These are phyloP conservation scores for Sternarchorhynchus goeldii DNA, from an alignment of 2,797 vertebrate genomes.

Conservation along the genomic window DNA sequence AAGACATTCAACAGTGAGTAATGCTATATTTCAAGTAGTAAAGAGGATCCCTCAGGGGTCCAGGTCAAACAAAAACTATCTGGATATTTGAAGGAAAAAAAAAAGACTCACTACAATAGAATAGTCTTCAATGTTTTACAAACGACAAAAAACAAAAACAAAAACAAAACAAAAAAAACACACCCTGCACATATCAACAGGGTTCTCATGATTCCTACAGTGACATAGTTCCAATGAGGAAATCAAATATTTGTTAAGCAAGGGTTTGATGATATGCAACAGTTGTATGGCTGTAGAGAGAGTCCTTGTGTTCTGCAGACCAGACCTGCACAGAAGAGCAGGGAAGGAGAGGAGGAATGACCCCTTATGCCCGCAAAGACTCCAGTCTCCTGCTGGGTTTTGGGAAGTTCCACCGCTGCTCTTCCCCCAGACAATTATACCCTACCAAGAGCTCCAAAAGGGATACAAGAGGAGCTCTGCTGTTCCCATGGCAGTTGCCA, in stretches of 20 bases:
- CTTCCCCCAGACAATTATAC: conserved; percentile 21
- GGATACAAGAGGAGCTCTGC: conserved; percentile 18
- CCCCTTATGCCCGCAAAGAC: not conserved
- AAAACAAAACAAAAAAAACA: conserved; percentile 13
- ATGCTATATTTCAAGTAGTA: conserved; percentile 87
- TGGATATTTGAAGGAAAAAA: conserved; percentile 42
- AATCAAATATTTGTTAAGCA: conserved; percentile 40
- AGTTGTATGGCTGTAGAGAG: not conserved
- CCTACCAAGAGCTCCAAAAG: conserved; percentile 8
- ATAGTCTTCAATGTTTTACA: conserved; percentile 27
- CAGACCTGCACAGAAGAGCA: not conserved
- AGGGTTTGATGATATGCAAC: not conserved
- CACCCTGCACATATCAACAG: conserved; percentile 31
- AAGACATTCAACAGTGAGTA: conserved; percentile 86
- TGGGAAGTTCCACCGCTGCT: conserved; percentile 10
- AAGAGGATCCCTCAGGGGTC: conserved; percentile 69
- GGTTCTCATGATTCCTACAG: conserved; percentile 11
- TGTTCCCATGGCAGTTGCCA: conserved; percentile 26
- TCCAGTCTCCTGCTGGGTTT: conserved; percentile 16
- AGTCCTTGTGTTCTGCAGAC: not conserved
- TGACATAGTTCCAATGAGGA: conserved; percentile 29
- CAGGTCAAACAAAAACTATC: conserved; percentile 56
- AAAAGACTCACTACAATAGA: conserved; percentile 33
- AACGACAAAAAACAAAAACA: not conserved
- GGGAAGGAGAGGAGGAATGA: conserved; percentile 25